Base-by-base conservation (phyloP, 2,797 vertebrate genomes). In the Clarias laeviceps region DNA sequence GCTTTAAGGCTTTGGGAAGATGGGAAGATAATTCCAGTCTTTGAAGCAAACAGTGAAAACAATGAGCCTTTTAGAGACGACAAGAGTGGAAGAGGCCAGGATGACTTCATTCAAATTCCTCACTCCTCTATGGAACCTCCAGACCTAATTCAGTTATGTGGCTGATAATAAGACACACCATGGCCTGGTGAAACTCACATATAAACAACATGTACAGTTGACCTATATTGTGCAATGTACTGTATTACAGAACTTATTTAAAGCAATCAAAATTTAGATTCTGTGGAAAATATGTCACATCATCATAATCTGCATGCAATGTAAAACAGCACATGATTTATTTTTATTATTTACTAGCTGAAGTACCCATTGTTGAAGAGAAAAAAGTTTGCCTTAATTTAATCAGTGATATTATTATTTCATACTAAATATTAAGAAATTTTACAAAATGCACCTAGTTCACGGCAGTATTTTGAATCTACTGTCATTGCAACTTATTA, bases 31-130 rank as follows among this genome's bases (percentile, higher is more conserved):
- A 79, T 66, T 84, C 77, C 29, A 15, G 12, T 24, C 29, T 77
- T 59, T 82, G 45, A 86, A 57, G 57, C 7, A 50, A 66, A 86
- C 5, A 9, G 24, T 72, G 72, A 61, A 79, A 77, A 88, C 79
- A 88, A 82, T 84, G 66, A 68, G 73, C 77, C 73, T 88, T 88
- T 88, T 32, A 84, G 59, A 65, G 15, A 72, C 64, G 34, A 40
- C 80, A 50, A 20, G 5, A 83, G 54, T 45, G 22, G 76, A 62
- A 66, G 32, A 79, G 29, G 50, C 27, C 72, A 66, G 54, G 57
- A 84, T 79, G 45, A 82, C 64, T 73, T 79, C 59, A 74, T 74
- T 80, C 56, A 45, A 65, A 84, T 61, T 69, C 24, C 45, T 62
- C 11, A 22, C 65, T 66, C 34, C 34, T 56, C 24, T 45, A 7